Base-by-base conservation (phyloP, 2,113 vertebrate species). In the Suncus etruscus region DNA sequence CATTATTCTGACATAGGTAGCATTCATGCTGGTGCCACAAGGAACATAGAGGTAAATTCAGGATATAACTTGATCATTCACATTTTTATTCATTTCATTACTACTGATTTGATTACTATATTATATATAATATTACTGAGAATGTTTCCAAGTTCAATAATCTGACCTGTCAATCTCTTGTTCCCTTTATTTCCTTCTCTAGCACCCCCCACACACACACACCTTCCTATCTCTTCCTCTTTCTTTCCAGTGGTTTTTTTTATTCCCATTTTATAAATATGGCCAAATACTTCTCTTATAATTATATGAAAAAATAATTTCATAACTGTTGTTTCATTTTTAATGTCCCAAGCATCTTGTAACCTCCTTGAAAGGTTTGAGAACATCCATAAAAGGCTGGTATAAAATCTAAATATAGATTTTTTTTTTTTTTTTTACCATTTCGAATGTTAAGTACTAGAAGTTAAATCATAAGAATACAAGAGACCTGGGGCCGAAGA, bases 101-200 rank as follows among this genome's bases (percentile, higher is more conserved):
- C 27, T 25, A 29, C 27, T 66, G 25, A 29, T 66, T 66, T 66
- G 65, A 61, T 65, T 22, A 65, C 63, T 65, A 10, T 66, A 66
- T 29, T 66, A 10, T 66, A 29, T 7, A 66, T 66, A 66, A 66
- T 27, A 24, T 66, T 29, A 66, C 24, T 29, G 7, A 66, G 65
- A 25, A 66, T 29, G 11, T 10, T 66, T 29, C 65, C 20, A 66
- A 29, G 27, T 66, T 25, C 65, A 27, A 66, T 7, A 66, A 29
- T 66, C 25, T 66, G 25, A 66, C 27, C 9, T 25, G 63, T 65
- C 54, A 15, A 86, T 96, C 79, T 84, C 78, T 94, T 89, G 87
- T 95, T 89, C 65, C 86, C 73, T 92, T 32, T 76, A 70, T 63
- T 16, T 86, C 90, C 54, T 93, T 81, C 58, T 61, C 16, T 61